Base-by-base conservation (phyloP, 2,113 vertebrate species). In the Speoplatyrhinus poulsoni region DNA sequence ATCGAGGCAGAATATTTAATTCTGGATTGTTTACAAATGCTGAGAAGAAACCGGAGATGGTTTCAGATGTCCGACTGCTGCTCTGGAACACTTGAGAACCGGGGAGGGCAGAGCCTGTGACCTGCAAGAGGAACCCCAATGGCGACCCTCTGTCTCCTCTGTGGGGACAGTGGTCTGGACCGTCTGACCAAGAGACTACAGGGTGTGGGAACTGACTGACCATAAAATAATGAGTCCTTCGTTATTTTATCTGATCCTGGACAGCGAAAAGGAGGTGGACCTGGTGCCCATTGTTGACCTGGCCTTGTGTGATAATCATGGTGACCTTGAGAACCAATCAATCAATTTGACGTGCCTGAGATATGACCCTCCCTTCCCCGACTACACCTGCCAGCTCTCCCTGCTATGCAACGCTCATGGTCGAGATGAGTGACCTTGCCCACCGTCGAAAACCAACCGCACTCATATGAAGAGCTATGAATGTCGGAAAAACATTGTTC, bases 1-100 rank as follows among this genome's bases (percentile, higher is more conserved):
- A 91, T 92, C 90, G 69, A 91, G 86, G 87, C 88, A 87, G 87
- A 90, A 84, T 80, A n/a, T 65, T 62, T 82, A 89, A 92, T 94
- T 94, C 93, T 95, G 95, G 94, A 94, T 94, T 98, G 96, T 99
- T 99, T 98, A 98, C 96, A 98, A 91, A 88, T 77, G 72, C 80
- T 63, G 92, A 95, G 82, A 82, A 78, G 82, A 94, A 93, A 96
- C 94, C 92, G 93, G 84, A 87, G 93, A 93, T 92, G 91, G 93
- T 93, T 91, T 91, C 89, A 89, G 91, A 94, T 89, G 92, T 92
- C 93, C 94, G 92, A 92, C 90, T 95, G 96, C 97, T 98, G 96
- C 96, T 97, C 93, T 95, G 94, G 92, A 93, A 91, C 93, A 92
- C 93, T 93, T 94, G 93, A 93, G 93, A 92, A 95, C 92, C 92